Evolutionary conservation across 2,888 invertebrate genomes (phyloP), one percentile per base, ranked within the genome.

Genomic region (Trachelus tabidus): DNA sequence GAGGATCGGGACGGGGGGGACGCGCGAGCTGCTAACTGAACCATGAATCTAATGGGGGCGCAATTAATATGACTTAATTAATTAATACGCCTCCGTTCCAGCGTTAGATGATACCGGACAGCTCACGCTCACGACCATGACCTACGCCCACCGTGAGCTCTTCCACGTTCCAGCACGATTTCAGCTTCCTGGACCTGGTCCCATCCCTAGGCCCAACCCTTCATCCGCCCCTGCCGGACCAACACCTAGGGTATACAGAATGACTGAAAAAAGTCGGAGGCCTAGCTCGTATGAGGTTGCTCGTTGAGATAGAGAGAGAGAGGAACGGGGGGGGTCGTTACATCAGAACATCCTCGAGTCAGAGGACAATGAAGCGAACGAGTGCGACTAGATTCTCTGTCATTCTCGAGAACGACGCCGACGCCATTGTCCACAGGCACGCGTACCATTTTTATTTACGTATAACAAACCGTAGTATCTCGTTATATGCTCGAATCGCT

Each of bases 21-120:
- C 23, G 56, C 23, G 23, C 9, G 23, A 56, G 56, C 2, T 56
- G 12, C 71, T 12, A 33, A 34, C 71, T 71, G 71, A 71, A 34
- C 56, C 23, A 71, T 71, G 71, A 71, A 71, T 71, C 71, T 71
- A 71, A 34, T 15, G 71, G 71, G 33, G 40, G 75, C 77, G 81
- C 85, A 89, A 89, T 89, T 88, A 88, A 87, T 83, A 83, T 84
- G 84, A 82, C 85, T 89, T 88, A 87, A 89, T 89, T 89, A 89
- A 88, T 89, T 87, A 89, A 89, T 87, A 86, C 85, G 83, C 84
- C 85, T 85, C 83, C 82, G 83, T 88, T 89, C 82, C 81, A 77
- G 76, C 75, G 79, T 78, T 71, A 23, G n/a, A 56, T 23, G 56
- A 56, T 56, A 56, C 56, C 56, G 9, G 56, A 56, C 2, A 56